These are phyloP conservation scores for Pleuronectes platessa DNA, from an alignment of 2,113 vertebrate genomes.

Conservation along the genomic window DNA sequence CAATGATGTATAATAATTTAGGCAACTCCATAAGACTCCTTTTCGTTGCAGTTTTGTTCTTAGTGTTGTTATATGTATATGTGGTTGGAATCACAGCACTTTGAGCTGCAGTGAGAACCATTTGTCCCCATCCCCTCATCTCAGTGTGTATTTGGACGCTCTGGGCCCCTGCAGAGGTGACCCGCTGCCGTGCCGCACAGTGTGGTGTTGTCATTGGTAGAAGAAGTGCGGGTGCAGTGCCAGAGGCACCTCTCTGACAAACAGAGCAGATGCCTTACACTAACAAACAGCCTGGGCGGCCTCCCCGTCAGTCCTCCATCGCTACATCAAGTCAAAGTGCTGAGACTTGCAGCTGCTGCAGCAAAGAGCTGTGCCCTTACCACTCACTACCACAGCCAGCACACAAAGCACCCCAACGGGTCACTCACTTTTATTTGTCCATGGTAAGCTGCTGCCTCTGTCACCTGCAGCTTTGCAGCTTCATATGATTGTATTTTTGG, in stretches of 20 bases:
- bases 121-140: not conserved
- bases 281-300: slow-evolving; percentile 83
- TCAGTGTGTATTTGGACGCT: slow-evolving; percentile 37
- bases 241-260: slow-evolving; percentile 80
- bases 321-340: slow-evolving; percentile 76
- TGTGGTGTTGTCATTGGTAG: slow-evolving; percentile 56
- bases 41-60: not conserved
- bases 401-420: slow-evolving; percentile 56
- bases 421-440: slow-evolving; percentile 57
- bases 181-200: slow-evolving; percentile 65
- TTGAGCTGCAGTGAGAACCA: slow-evolving; percentile 16
- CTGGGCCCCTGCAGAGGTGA: slow-evolving; percentile 62
- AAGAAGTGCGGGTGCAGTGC: slow-evolving; percentile 47
- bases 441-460: slow-evolving; percentile 42
- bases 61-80: not conserved
- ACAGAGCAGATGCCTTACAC: slow-evolving; percentile 85
- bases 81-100: slow-evolving; percentile 8
- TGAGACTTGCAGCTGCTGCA: slow-evolving; percentile 69
- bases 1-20: too few relatives aligned
- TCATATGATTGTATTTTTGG: slow-evolving; percentile 45
- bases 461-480: slow-evolving; percentile 56
- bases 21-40: too few relatives aligned
- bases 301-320: slow-evolving; percentile 72
- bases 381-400: slow-evolving; percentile 63
- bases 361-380: slow-evolving; percentile 49